These are phyloP conservation scores for Halichoerus grypus DNA, from an alignment of 2,113 vertebrate species.

Conservation along the genomic window DNA sequence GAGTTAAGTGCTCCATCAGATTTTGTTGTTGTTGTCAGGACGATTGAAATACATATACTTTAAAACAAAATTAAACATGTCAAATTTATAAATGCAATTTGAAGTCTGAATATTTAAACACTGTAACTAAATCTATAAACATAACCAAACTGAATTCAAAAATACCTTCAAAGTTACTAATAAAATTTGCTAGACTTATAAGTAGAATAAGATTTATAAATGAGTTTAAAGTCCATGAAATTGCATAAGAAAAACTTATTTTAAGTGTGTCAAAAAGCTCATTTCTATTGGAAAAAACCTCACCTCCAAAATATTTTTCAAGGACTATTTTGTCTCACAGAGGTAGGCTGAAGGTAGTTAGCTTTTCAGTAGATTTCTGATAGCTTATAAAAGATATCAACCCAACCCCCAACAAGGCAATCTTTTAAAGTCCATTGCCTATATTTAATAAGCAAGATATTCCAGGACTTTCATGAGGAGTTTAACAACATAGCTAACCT, in stretches of 20 bases:
- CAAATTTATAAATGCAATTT: constrained; percentile 24
- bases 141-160: constrained; percentile 31
- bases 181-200: constrained; percentile 36
- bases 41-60: not conserved
- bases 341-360: not conserved
- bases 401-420: not conserved
- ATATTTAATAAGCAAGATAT: not conserved
- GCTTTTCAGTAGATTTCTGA: not conserved
- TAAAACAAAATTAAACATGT: constrained; percentile 15
- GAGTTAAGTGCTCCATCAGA: not conserved
- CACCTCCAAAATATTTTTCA: not conserved
- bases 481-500: not conserved
- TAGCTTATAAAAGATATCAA: not conserved
- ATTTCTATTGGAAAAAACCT: not conserved
- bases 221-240: not conserved
- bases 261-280: not conserved
- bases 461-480: not conserved
- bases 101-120: not conserved
- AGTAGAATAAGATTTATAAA: not conserved
- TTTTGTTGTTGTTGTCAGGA: not conserved
- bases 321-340: not conserved
- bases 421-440: not conserved
- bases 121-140: constrained; percentile 16
- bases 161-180: not conserved
- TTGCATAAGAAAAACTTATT: not conserved